Conservation (phyloP, 2,888 invertebrate species). For the Megastigmus dorsalis region DNA sequence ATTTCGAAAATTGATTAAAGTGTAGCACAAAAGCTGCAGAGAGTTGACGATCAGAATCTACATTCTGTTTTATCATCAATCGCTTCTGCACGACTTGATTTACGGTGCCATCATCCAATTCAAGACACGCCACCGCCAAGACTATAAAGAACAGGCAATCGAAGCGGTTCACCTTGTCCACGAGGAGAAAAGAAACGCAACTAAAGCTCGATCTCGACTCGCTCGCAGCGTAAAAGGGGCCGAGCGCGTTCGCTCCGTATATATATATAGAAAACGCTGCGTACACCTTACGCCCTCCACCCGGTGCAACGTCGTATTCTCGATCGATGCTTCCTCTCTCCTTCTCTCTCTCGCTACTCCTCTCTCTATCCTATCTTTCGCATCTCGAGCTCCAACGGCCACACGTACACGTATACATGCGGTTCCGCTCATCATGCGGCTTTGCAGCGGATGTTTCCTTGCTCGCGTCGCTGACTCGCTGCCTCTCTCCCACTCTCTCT, state of each 20-base stretch:
- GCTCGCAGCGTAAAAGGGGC: not conserved
- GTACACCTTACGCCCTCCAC: not conserved
- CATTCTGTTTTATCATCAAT: no score
- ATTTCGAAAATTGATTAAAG: no score
- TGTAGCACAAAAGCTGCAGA: no score
- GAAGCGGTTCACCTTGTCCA: no score
- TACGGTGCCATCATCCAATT: no score
- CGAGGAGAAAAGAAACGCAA: no score
- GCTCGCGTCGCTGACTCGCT: not conserved
- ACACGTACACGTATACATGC: slow-evolving; percentile 21
- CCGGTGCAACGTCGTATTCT: slow-evolving; percentile 25
- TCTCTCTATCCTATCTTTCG: not conserved
- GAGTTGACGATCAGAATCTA: no score
- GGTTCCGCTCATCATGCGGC: slow-evolving; percentile 34
- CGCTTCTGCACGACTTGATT: no score
- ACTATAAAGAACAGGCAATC: no score
- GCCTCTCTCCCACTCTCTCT: slow-evolving; percentile 4
- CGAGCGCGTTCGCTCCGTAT: not conserved
- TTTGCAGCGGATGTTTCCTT: slow-evolving; percentile 40
- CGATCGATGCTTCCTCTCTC: slow-evolving; percentile 26
- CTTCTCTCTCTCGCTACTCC: not conserved
- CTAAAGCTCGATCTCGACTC: no score
- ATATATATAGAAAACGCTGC: not conserved
- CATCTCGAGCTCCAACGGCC: not conserved
- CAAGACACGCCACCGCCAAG: no score